Evolutionary conservation across 2,888 invertebrate genomes (phyloP).

Genomic region (Yponomeuta sedellus): DNA sequence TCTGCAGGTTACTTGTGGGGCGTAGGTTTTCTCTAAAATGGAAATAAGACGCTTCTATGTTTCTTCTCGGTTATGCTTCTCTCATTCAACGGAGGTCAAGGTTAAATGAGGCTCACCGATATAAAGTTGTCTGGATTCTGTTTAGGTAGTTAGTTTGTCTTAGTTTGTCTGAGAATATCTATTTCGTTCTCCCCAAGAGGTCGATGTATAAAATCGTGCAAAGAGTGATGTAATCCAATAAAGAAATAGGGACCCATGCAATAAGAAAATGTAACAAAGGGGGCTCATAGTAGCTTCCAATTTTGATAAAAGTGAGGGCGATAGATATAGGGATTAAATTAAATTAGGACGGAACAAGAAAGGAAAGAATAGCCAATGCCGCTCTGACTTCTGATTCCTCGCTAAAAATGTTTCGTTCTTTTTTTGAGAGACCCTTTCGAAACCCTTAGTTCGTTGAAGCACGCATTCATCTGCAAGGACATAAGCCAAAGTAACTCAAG

Average conservation of each 20-base stretch:
- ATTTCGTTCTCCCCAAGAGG: not conserved
- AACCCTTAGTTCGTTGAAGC: not conserved
- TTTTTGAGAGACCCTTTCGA: not conserved
- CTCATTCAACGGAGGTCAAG: not conserved
- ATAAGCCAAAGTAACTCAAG: not conserved
- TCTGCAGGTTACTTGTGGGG: too few relatives aligned
- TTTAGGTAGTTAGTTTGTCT: too few relatives aligned
- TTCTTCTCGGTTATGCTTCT: not conserved
- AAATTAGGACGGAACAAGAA: not conserved
- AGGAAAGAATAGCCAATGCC: not conserved
- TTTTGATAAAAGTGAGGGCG: conserved; percentile 1
- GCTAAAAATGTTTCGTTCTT: not conserved
- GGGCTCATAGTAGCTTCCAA: conserved; percentile 1
- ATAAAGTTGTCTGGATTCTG: not conserved
- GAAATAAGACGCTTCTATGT: not conserved
- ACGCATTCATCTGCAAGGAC: not conserved
- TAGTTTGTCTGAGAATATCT: not conserved
- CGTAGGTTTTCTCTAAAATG: too few relatives aligned
- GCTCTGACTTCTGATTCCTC: too few relatives aligned
- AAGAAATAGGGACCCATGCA: not conserved
- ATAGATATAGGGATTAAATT: not conserved
- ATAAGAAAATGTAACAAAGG: not conserved
- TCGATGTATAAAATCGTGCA: not conserved
- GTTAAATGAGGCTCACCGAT: not conserved
- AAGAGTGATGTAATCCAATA: not conserved